Evolutionary conservation across 2,888 invertebrate genomes (phyloP).

Genomic region (Eristalinus sepulchralis): DNA sequence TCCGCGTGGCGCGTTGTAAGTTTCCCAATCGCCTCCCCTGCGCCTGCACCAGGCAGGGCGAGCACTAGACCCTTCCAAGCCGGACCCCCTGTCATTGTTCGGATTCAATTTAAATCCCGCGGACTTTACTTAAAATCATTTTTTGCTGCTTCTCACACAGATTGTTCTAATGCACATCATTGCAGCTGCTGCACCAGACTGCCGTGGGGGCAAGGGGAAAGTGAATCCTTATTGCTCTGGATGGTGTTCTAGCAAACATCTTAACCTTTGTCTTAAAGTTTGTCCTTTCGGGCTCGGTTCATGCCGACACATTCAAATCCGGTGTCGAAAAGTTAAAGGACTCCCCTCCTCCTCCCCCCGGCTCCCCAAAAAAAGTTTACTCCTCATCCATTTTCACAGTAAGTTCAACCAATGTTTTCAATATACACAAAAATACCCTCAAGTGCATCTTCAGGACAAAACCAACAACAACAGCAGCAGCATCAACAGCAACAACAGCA

Average conservation of each 20-base stretch:
- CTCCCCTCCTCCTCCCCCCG: neutral
- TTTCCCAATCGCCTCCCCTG: neutral
- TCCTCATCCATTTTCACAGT: neutral
- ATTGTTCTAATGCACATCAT: neutral
- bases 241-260: neutral
- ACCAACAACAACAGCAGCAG: constrained; percentile 34
- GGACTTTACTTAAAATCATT: neutral
- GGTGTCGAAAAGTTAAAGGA: neutral
- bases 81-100: neutral
- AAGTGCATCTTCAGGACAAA: constrained; percentile 23
- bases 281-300: neutral
- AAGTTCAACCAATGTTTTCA: constrained; percentile 58
- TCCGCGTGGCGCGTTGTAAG: neutral
- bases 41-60: neutral
- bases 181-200: too few species aligned
- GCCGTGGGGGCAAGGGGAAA: neutral
- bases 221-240: neutral
- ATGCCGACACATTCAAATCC: neutral
- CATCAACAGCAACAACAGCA: constrained; percentile 33
- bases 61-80: neutral
- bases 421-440: constrained; percentile 40
- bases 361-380: neutral
- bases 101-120: neutral
- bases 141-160: neutral
- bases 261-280: neutral